Evolutionary conservation across 2,888 invertebrate genomes (phyloP).

Genomic region (Plebejus argus): DNA sequence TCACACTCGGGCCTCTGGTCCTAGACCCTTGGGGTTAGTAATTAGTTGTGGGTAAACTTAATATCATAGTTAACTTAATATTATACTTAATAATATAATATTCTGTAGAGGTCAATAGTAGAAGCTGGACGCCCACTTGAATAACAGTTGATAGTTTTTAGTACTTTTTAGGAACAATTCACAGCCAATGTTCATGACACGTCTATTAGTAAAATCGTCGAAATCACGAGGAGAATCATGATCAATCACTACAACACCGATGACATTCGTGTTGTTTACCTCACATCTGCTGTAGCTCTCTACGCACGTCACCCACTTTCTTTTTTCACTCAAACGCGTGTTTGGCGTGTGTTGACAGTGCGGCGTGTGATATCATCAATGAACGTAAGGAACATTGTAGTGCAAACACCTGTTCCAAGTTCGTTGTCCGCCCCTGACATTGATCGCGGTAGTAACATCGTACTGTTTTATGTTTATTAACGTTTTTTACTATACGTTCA

Average conservation of each 20-base stretch:
- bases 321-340: slow-evolving; percentile 4
- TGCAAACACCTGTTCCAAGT: slow-evolving; percentile 24
- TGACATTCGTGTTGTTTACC: not conserved
- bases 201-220: not conserved
- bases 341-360: slow-evolving; percentile 17
- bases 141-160: too few relatives aligned
- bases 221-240: not conserved
- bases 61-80: too few relatives aligned
- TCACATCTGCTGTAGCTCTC: not conserved
- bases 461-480: slow-evolving; percentile 5
- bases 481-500: not conserved
- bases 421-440: slow-evolving; percentile 26
- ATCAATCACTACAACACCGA: not conserved
- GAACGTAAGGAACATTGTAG: slow-evolving; percentile 11
- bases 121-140: too few relatives aligned
- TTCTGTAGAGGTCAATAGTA: too few relatives aligned
- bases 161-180: too few relatives aligned
- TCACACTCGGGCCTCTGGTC: too few relatives aligned
- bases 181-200: not conserved
- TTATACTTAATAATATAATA: too few relatives aligned
- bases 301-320: not conserved
- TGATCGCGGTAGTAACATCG: slow-evolving; percentile 2
- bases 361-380: slow-evolving; percentile 21
- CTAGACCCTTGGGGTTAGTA: too few relatives aligned
- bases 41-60: too few relatives aligned